Base-by-base conservation (phyloP, 2,888 invertebrate genomes). In the Sialis lutaria region DNA sequence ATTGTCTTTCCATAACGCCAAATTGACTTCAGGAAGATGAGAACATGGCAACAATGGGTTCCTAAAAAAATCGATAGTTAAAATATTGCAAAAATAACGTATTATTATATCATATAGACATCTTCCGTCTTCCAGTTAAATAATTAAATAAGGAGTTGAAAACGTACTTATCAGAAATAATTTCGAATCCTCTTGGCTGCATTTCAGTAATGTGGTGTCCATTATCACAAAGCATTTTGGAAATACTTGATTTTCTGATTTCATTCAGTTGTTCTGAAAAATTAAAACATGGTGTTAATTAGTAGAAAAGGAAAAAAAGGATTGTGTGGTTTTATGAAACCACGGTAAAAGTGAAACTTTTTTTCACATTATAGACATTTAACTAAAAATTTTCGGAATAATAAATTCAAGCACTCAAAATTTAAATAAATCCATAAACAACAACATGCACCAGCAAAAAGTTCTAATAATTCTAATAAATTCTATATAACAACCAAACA, bases 191-290 rank as follows among this genome's bases (percentile, higher is more conserved):
- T 53, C 69, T 69, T 1, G 69, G 70, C 59, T 86, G 86, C 60
- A 85, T 76, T 45, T 72, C 69, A 51, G 67, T 58, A 6, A 86
- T 74, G 41, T 74, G 65, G 54, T 82, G 77, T 0, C 81, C 78
- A 62, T 89, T 88, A 60, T 90, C 85, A 59, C 89, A 89, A 49
- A 89, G 67, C 31, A 89, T 62, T 43, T 86, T 75, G 0, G 88
- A 79, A 64, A 88, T 76, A 34, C 79, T 84, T 0, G 79, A 66
- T 58, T 85, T 85, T 46, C 85, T 77, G 55, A 89, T 75, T 67
- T 86, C 82, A 50, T 67, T 71, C 40, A 89, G 65, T 80, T 90
- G 89, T 52, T 53, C 60, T 64, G 50, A 6, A 59, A 55, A 54
- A 51, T 37, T 43, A 46, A 47, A 46, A 37, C 37, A 37, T 37